Percentiles rank a stretch among this genome's conserved stretches.
Evolutionary conservation across 1,140 invertebrate species (phyloP).

Genomic region (Lordiphosa mommai): DNA sequence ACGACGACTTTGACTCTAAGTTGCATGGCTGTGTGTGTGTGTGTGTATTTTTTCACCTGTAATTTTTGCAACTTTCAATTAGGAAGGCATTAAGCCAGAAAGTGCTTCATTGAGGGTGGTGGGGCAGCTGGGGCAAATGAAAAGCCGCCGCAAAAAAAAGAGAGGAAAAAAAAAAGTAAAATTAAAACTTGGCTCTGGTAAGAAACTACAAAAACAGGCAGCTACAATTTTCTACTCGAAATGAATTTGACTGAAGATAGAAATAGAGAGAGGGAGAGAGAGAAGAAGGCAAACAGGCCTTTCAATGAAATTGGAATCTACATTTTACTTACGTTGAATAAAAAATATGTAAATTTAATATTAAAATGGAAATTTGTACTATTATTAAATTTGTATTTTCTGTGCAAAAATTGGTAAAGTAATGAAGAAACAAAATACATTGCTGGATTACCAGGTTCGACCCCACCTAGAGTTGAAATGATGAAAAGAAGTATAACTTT

Average conservation of each 20-base stretch:
- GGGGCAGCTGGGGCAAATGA: constrained; percentile 19
- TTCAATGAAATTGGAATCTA: constrained; percentile 8
- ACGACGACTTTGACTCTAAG: constrained; percentile 2
- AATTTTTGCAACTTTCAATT: constrained; percentile 78
- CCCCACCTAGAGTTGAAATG: too few relatives aligned
- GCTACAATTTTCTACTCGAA: constrained; percentile 23
- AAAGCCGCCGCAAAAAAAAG: constrained; percentile 39
- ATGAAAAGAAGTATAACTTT: too few relatives aligned
- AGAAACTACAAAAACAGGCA: constrained; percentile 2
- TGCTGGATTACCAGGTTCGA: too few relatives aligned
- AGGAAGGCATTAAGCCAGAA: constrained; percentile 77
- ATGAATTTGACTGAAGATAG: constrained; percentile 33
- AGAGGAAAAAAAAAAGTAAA: constrained; percentile 12
- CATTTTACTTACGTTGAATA: not conserved
- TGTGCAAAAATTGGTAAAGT: too few relatives aligned
- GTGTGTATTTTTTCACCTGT: constrained; percentile 45
- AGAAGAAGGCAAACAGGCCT: not conserved
- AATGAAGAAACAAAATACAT: too few relatives aligned
- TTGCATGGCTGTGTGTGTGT: not conserved
- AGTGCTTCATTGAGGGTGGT: constrained; percentile 52
- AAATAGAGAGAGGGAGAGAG: not conserved
- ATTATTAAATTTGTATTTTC: too few relatives aligned
- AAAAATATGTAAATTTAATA: not conserved
- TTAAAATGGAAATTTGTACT: not conserved
- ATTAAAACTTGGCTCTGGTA: constrained; percentile 5